Base-by-base conservation (phyloP, 2,113 vertebrate genomes). In the Vulpes ferrilata region DNA sequence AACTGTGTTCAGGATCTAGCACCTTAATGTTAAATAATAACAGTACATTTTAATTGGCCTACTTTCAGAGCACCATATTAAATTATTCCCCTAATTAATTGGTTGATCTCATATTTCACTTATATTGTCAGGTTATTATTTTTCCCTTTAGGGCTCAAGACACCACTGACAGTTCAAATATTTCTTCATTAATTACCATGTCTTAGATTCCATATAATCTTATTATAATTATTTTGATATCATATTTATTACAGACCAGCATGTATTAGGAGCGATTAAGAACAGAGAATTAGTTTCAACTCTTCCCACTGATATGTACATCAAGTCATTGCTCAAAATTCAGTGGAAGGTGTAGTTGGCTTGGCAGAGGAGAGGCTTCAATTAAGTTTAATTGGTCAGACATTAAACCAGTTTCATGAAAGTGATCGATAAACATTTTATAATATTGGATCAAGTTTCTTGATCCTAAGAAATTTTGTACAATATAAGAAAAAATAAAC, bases 21-120 rank as follows among this genome's bases (percentile, higher is more conserved):
- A 96, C 90, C 96, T 97, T 97, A 95, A 95, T 96, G 97, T 97
- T 97, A 97, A 98, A 97, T 96, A 98, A 94, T 95, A 97, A 97
- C 97, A 97, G 93, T 97, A 94, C 85, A 96, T 98, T 98, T 98
- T 98, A 98, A 98, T 97, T 97, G 97, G 94, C 93, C 96, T 97
- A 96, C 94, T 98, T 98, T 96, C 88, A 73, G 85, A 98, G 95
- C 95, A 97, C 96, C 94, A 91, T 93, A 97, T 97, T 88, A 98
- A 98, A 97, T 97, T 97, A 97, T 98, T 97, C 94, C 92, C 94
- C 97, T 98, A 98, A 98, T 98, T 98, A 98, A 98, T 98, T 98
- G 97, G 98, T 90, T 98, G 98, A 98, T 98, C 97, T 98, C 97
- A 96, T 97, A 97, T 97, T 98, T 98, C 97, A 97, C 97, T 98